phyloP scores from a whole-genome alignment of 2,113 vertebrate species.

The Columbina picui region DNA sequence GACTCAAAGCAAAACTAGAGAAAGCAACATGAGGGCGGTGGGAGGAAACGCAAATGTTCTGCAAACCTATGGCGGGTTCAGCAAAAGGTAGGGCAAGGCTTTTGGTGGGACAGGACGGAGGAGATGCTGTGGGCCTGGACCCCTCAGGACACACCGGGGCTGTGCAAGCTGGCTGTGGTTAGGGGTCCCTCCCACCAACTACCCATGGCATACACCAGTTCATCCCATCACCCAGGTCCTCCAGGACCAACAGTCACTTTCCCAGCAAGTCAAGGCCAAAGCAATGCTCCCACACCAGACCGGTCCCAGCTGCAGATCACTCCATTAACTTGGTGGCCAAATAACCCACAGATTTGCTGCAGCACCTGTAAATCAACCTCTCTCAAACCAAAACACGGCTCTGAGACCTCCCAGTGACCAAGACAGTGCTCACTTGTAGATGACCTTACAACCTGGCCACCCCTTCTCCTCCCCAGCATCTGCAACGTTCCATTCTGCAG shows the following conservation, averaged over 20 bases:
- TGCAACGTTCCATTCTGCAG: background rate
- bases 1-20: slow-evolving; percentile 67
- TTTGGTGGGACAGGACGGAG: accelerated
- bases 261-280: background rate
- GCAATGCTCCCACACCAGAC: background rate
- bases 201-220: background rate
- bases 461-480: background rate
- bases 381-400: background rate
- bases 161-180: background rate
- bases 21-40: background rate
- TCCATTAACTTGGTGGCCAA: background rate
- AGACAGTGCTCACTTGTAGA: background rate
- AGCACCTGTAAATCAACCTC: background rate
- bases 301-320: background rate
- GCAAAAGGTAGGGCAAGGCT: background rate
- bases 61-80: background rate
- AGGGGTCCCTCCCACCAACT: background rate
- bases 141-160: background rate
- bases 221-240: background rate
- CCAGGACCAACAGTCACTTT: background rate
- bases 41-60: background rate
- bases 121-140: background rate
- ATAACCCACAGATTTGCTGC: background rate
- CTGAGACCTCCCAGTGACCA: background rate
- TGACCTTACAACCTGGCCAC: accelerated